Base-by-base conservation (phyloP, 2,797 vertebrate genomes). In the Myiotriccus ornatus region DNA sequence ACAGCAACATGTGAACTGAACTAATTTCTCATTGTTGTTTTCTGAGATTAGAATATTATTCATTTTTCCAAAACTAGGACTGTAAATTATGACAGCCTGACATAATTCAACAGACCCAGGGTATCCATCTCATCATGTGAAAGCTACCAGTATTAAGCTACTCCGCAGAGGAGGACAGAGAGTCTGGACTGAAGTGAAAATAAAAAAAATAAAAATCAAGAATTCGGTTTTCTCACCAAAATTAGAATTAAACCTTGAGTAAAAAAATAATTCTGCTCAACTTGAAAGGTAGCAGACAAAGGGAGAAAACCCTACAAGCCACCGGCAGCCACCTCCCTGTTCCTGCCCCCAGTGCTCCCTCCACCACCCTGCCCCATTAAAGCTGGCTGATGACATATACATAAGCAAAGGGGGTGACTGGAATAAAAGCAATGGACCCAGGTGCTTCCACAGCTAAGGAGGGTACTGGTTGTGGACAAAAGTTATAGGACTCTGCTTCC, bases 261-360 rank as follows among this genome's bases (percentile, higher is more conserved):
- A 14, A 49, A 24, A 19, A 8, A 52, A 23, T 1, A 46, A 12
- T 62, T 47, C 14, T 6, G 4, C 32, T 49, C 32, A 56, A 14
- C 23, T 9, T 19, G 17, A 76, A 65, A 71, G 11, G 6, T 18
- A 41, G 20, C 9, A 37, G 22, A 11, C 11, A 46, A 50, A n/a
- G 6, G 6, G 9, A 12, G 5, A 64, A 81, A 49, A 6, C 10
- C 43, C 16, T 28, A 19, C 6, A 68, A 68, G 6, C 9, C 37
- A 3, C 9, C 0, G 0, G 34, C 3, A 43, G 2, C 22, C 11
- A 1, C 8, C 6, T 3, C 12, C 32, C 46, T 24, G n/a, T 43
- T 13, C 17, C 22, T 24, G 14, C 34, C 32, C 0, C 0, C 41
- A 16, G 27, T 20, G 12, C n/a, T 47, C n/a, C n/a, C 10, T 49